Percentiles rank a stretch among this genome's conserved stretches.
These are phyloP conservation scores for Microchrysa polita DNA, from an alignment of 2,888 invertebrate genomes.

Conservation along the genomic window DNA sequence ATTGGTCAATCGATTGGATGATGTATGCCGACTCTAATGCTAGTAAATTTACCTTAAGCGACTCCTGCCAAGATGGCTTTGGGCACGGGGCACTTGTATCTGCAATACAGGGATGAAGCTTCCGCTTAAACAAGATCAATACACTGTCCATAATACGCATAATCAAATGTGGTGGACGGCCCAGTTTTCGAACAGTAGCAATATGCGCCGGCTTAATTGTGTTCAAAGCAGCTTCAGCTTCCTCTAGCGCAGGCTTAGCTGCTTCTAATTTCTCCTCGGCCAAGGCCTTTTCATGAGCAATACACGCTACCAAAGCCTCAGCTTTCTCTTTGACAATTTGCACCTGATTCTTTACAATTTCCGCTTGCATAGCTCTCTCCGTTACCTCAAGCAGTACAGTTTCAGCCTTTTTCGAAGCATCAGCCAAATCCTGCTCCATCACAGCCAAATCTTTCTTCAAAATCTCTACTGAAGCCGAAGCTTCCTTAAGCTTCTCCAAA, in stretches of 20 bases:
- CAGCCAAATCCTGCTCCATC: slow-evolving; percentile 93
- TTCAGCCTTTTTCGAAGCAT: slow-evolving; percentile 93
- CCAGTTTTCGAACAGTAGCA: slow-evolving; percentile 92
- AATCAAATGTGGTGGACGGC: slow-evolving; percentile 94
- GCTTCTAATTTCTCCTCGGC: slow-evolving; percentile 95
- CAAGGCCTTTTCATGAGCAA: slow-evolving; percentile 87
- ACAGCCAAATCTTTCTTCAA: slow-evolving; percentile 90
- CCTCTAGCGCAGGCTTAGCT: slow-evolving; percentile 93
- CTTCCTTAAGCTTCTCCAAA: slow-evolving; percentile 93
- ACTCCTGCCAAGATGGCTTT: slow-evolving; percentile 97
- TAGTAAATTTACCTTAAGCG: slow-evolving; percentile 92
- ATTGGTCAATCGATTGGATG: no score
- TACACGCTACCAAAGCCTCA: slow-evolving; percentile 84
- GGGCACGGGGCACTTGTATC: slow-evolving; percentile 84
- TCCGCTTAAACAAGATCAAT: slow-evolving; percentile 89
- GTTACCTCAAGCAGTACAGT: slow-evolving; percentile 89
- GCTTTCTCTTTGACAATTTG: slow-evolving; percentile 96
- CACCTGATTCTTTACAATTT: slow-evolving; percentile 94
- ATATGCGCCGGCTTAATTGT: slow-evolving; percentile 98
- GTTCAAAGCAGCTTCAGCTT: slow-evolving; percentile 93
- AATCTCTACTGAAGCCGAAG: slow-evolving; percentile 91
- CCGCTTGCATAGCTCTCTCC: slow-evolving; percentile 93
- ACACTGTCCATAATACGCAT: slow-evolving; percentile 99
- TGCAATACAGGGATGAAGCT: slow-evolving; percentile 81
- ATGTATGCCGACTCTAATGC: no score